Evolutionary conservation across 1,140 invertebrate genomes (phyloP).

Genomic region (Drosophila bocqueti): DNA sequence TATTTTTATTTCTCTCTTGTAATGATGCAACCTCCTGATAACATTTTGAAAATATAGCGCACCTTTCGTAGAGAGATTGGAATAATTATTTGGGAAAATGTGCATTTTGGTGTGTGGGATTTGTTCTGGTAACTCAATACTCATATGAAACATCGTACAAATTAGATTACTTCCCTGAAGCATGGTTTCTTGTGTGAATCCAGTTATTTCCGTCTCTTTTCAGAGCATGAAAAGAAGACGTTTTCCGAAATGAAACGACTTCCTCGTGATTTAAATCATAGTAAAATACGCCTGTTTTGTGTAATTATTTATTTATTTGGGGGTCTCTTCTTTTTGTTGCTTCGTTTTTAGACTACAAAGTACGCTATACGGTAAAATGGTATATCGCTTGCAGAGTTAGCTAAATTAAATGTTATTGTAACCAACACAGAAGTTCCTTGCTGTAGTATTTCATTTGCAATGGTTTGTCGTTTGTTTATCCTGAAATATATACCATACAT

Average conservation of each 20-base stretch:
- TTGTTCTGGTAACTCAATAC: too few relatives aligned
- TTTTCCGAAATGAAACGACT: not conserved
- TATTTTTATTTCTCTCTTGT: too few relatives aligned
- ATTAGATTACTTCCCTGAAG: too few relatives aligned
- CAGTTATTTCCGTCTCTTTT: constrained; percentile 1
- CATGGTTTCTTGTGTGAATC: too few relatives aligned
- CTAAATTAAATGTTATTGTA: constrained; percentile 51
- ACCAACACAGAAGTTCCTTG: constrained; percentile 37
- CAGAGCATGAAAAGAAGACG: not conserved
- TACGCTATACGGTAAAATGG: constrained; percentile 78
- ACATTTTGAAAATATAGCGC: too few relatives aligned
- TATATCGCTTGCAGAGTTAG: constrained; percentile 67
- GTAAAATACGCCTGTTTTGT: constrained; percentile 46
- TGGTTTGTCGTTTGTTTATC: constrained; percentile 19
- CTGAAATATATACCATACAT: constrained; percentile 35
- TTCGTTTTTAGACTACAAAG: constrained; percentile 69
- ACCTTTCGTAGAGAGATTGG: too few relatives aligned
- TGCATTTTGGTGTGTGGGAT: too few relatives aligned
- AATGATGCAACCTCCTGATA: too few relatives aligned
- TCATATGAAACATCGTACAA: too few relatives aligned
- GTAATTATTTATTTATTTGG: constrained; percentile 25
- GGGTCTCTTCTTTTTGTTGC: constrained; percentile 15
- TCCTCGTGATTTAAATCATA: constrained; percentile 17
- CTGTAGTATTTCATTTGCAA: constrained; percentile 27
- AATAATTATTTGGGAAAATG: too few relatives aligned